Base-by-base conservation (phyloP, 30 jellyfish, hydroid and myxozoan species). In the Hydractinia symbiolongicarpus region DNA sequence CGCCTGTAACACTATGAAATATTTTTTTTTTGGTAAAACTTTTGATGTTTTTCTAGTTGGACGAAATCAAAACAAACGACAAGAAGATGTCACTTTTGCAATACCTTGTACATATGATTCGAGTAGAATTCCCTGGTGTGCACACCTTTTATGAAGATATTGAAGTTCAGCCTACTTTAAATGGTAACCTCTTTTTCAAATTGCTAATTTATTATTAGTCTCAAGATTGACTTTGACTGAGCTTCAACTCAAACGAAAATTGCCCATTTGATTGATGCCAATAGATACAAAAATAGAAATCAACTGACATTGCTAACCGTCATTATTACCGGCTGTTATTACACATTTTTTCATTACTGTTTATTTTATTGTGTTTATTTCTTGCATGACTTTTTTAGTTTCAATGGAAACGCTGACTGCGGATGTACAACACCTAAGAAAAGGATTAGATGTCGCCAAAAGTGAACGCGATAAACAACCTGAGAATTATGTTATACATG, bases 401-500 rank as follows among this genome's bases (percentile, higher is more conserved):
- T 82, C 98, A 5, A 71, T 91, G 76, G 95, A 91, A 75, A 91
- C 88, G 87, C 83, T 91, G 5, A 95, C 96, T 8, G 83, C 95
- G 1, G 98, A 91, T 72, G 95, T 91, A 66, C 98, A 91, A 72
- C 94, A 95, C 50, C 74, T 91, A 54, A 52, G 98, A 55, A 91
- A 82, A 67, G 98, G 98, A 10, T 62, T 91, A 72, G 98, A 91
- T 83, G 66, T 84, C 52, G 62, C 96, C 14, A 91, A 91, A 83
- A 88, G 84, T 40, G 98, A 91, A 79, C 89, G 87, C 55, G 98
- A 91, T 50, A 91, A 78, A 76, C 98, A 91, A 67, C 96, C 96
- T 52, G 88, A 83, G 20, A 91, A 91, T 61, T 91, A 76, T 81
- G 64, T 84, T 53, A 82, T 91, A n/a, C 92, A 73, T 55, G 98